These are phyloP conservation scores for Drosophila pseudotalamancana DNA, from an alignment of 2,888 invertebrate species.

Conservation along the genomic window DNA sequence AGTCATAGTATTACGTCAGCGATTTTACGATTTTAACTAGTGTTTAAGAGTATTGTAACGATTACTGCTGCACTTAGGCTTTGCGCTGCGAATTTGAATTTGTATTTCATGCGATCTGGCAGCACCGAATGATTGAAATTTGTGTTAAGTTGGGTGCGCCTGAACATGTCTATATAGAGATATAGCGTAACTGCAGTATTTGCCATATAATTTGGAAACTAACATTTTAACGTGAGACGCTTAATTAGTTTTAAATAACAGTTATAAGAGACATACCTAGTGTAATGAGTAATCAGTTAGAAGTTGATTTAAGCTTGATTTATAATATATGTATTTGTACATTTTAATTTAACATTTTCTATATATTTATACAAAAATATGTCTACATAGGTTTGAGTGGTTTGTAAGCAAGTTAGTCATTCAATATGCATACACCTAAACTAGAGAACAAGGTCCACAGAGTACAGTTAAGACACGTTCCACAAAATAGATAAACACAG, in stretches of 20 bases:
- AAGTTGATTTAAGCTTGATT: constrained; percentile 33
- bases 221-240: constrained; percentile 46
- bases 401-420: constrained; percentile 4
- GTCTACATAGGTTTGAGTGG: constrained; percentile 33
- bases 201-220: constrained; percentile 57
- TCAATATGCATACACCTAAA: background rate
- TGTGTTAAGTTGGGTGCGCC: constrained; percentile 2
- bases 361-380: constrained; percentile 32
- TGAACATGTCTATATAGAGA: background rate
- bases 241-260: constrained; percentile 47
- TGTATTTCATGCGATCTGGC: constrained; percentile 1
- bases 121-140: background rate
- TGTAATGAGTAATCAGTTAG: constrained; percentile 22
- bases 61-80: constrained; percentile 29
- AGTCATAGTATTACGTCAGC: constrained; percentile 29
- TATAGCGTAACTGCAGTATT: constrained; percentile 24
- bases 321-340: constrained; percentile 38
- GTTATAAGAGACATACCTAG: background rate
- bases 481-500: constrained; percentile 25
- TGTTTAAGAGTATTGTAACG: constrained; percentile 41
- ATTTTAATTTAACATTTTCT: constrained; percentile 16
- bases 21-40: constrained; percentile 66
- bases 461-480: constrained; percentile 19
- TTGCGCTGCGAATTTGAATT: too few species aligned
- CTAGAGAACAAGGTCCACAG: constrained; percentile 16